These are phyloP conservation scores for Eurosta solidaginis DNA, from an alignment of 1,140 invertebrate genomes.

Conservation along the genomic window DNA sequence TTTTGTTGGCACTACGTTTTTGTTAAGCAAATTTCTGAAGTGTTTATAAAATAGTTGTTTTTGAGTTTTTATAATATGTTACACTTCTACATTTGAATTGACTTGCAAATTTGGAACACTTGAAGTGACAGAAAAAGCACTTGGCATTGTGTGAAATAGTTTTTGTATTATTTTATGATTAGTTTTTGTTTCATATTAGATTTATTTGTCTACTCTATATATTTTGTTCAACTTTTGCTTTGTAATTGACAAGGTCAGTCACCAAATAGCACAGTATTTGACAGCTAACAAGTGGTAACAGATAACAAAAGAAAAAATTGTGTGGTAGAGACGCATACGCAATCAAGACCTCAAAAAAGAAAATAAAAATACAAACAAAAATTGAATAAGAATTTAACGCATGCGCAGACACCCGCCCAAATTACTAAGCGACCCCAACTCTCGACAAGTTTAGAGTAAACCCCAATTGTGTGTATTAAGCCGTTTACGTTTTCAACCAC, in stretches of 20 bases:
- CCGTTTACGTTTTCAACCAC: no score
- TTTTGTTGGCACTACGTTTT: no score
- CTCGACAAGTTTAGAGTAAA: no score
- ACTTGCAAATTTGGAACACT: slow-evolving; percentile 2
- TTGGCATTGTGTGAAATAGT: background rate
- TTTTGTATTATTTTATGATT: background rate
- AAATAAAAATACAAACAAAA: no score
- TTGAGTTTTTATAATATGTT: no score
- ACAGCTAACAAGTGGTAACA: slow-evolving; percentile 5
- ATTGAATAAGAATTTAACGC: background rate
- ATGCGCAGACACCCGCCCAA: background rate
- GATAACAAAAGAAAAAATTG: background rate
- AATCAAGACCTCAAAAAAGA: no score
- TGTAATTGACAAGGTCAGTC: slow-evolving; percentile 24
- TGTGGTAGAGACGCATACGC: background rate
- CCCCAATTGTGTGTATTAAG: no score
- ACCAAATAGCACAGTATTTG: background rate
- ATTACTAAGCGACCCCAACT: background rate
- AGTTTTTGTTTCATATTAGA: background rate
- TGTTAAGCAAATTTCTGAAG: no score
- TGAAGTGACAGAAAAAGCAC: background rate
- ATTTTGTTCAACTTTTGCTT: slow-evolving; percentile 10
- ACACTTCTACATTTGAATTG: no score
- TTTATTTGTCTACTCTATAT: background rate
- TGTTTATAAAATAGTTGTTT: no score